These are phyloP conservation scores for Acanthochromis polyacanthus DNA, from an alignment of 2,113 vertebrate species.

Conservation along the genomic window DNA sequence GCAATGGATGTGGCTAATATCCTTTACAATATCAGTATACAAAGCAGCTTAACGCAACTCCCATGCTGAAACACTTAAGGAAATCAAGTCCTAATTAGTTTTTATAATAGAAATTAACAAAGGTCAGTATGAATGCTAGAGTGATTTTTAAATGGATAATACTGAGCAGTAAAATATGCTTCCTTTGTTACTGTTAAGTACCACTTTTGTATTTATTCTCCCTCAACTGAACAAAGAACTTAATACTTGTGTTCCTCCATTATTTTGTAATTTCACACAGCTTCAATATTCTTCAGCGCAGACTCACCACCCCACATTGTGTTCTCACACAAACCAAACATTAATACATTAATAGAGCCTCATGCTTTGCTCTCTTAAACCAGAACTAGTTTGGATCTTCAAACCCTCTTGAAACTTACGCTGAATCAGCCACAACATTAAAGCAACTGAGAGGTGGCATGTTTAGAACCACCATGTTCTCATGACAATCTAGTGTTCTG, in stretches of 20 bases:
- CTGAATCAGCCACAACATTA: no score
- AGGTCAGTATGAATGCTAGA: slow-evolving; percentile 26
- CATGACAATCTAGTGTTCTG: no score
- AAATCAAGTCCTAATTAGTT: slow-evolving; percentile 62
- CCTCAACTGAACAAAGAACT: background rate
- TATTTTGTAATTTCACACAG: background rate
- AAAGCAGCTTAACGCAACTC: slow-evolving; percentile 59
- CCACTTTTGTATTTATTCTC: slow-evolving; percentile 3
- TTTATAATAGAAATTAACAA: slow-evolving; percentile 39
- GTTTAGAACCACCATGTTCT: no score
- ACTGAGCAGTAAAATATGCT: background rate
- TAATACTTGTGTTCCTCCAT: background rate
- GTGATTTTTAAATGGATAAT: slow-evolving; percentile 15
- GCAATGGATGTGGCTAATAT: slow-evolving; percentile 58
- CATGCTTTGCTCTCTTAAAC: background rate
- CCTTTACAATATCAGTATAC: slow-evolving; percentile 66
- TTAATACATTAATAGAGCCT: background rate
- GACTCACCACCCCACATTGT: background rate
- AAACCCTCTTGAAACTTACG: no score
- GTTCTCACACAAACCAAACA: background rate
- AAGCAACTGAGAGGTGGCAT: no score
- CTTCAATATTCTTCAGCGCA: background rate
- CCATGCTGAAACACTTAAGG: slow-evolving; percentile 52
- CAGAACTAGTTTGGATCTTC: background rate
- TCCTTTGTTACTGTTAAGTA: background rate